Conservation (phyloP, 2,888 invertebrate genomes). For the Phorcus lineatus region DNA sequence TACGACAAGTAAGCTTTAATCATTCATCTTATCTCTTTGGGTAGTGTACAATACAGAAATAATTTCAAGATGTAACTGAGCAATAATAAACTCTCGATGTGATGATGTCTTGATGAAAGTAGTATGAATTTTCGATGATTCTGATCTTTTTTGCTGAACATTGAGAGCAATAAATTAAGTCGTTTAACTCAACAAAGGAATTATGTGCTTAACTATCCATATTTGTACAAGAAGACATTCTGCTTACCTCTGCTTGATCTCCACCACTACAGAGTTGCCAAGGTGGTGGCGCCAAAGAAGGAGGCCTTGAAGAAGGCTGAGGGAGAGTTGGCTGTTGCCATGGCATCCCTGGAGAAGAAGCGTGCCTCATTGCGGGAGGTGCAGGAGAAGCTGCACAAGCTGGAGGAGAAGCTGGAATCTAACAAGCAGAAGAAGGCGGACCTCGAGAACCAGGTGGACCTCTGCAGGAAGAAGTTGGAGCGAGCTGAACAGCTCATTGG, state of each 20-base stretch:
- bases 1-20: conserved; percentile 72
- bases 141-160: not conserved
- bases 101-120: not conserved
- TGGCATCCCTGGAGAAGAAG: conserved; percentile 75
- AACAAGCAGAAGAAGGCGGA: conserved; percentile 76
- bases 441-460: conserved; percentile 75
- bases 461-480: conserved; percentile 75
- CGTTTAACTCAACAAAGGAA: too few relatives aligned
- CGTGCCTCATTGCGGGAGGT: conserved; percentile 75
- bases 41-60: too few relatives aligned
- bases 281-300: conserved; percentile 77
- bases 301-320: conserved; percentile 75
- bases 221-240: not conserved
- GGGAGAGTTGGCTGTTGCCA: conserved; percentile 72
- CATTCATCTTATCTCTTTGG: too few relatives aligned
- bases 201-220: not conserved
- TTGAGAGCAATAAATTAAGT: not conserved
- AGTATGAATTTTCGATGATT: too few relatives aligned
- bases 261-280: conserved; percentile 69
- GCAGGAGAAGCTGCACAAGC: conserved; percentile 75
- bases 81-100: not conserved
- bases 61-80: not conserved
- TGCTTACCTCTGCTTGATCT: not conserved
- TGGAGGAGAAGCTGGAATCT: conserved; percentile 73
- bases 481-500: conserved; percentile 76